Evolutionary conservation across 1,140 invertebrate genomes (phyloP), one percentile per base, ranked within the genome.

Genomic region (Physella acuta): DNA sequence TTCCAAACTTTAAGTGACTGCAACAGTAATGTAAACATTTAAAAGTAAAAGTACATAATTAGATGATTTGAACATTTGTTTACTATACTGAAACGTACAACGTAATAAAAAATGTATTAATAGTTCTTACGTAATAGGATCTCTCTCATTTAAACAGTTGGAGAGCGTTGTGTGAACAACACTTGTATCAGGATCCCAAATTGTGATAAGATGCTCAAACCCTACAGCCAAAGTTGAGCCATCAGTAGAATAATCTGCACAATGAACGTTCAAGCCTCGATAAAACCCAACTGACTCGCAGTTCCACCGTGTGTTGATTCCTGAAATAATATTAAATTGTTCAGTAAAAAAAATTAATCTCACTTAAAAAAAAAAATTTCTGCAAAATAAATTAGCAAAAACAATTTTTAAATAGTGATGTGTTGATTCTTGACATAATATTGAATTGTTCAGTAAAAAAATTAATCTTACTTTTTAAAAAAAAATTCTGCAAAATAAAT

Each of bases 141-240:
- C 67, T 39, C 72, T 67, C 26, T 77, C 61, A 1, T 28, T 36
- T 33, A 68, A 65, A 1, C 71, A 68, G 70, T 74, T 78, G 33
- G 73, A 75, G 16, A 87, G 70, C 2, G 78, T 86, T 70, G 87
- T 87, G 76, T 88, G 88, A 11, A 91, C 79, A 26, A 87, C 82
- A 72, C 60, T 82, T 3, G 72, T 87, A 26, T 83, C 78, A 2
- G 85, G 82, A 44, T 81, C 86, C 90, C 92, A 94, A 30, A 92
- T 79, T 4, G 92, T 93, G 31, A 93, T 77, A 53, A 86, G 88
- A n/a, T 87, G 86, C 31, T 85, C 88, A 86, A 92, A 94, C 11
- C 87, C 88, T 28, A 91, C 90, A 30, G 88, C 91, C 26, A 94
- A 75, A 24, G 93, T 76, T 0, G 92, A 93, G 34, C 91, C 91